These are phyloP conservation scores for Scaptomyza tumidula DNA, from an alignment of 2,888 invertebrate genomes.

Conservation along the genomic window DNA sequence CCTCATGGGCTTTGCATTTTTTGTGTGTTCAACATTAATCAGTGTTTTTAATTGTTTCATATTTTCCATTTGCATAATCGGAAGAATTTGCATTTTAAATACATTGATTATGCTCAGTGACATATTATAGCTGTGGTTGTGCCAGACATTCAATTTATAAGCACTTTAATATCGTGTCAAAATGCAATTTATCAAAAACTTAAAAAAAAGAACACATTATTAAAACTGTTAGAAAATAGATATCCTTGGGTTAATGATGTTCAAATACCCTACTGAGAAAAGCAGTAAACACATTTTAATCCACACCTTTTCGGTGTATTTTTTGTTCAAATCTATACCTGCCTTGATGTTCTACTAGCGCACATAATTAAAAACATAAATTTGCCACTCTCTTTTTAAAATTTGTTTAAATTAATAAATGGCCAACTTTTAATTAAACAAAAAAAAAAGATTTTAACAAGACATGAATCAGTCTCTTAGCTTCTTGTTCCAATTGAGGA, in stretches of 20 bases:
- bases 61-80: constrained; percentile 47
- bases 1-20: constrained; percentile 5
- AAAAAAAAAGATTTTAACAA: no score
- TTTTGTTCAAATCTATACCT: background rate
- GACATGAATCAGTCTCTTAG: background rate
- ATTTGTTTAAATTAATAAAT: no score
- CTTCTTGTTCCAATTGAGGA: background rate
- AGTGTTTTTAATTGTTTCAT: constrained; percentile 43
- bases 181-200: constrained; percentile 40
- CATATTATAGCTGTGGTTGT: constrained; percentile 10
- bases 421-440: no score
- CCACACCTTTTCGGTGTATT: background rate
- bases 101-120: constrained; percentile 22
- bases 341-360: no score
- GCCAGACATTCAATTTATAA: constrained; percentile 33
- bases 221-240: background rate
- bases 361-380: background rate
- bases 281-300: background rate
- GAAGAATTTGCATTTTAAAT: constrained; percentile 31
- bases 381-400: background rate
- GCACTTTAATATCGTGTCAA: constrained; percentile 32
- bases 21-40: constrained; percentile 38
- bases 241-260: background rate
- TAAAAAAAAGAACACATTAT: constrained; percentile 4
- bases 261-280: constrained; percentile 10